Evolutionary conservation across 2,888 invertebrate genomes (phyloP), one percentile per base, ranked within the genome.

Genomic region (Leptopterna dolabrata): DNA sequence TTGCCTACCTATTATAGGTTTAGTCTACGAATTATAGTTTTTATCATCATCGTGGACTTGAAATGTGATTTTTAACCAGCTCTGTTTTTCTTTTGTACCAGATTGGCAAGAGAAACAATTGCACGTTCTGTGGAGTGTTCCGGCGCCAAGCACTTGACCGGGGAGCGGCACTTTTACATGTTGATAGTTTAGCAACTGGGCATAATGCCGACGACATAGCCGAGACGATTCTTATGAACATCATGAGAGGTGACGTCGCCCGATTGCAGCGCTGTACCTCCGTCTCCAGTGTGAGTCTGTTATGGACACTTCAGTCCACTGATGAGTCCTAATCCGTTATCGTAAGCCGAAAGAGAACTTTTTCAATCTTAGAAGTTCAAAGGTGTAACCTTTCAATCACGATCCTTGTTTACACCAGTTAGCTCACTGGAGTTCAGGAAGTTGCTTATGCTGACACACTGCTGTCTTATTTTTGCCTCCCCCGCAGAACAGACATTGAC

Each of bases 121-220:
- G 99, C 90, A 98, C 98, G 9, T 98, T 98, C 91, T 98, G 98
- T 93, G 98, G 98, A 13, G 98, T 98, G 9, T 99, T 99, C 91
- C 93, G 99, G 87, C 94, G 99, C 43, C 99, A 99, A 92, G 99
- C 99, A 0, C 92, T 99, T 76, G 99, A 99, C 91, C 93, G 99
- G 90, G 99, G 99, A 0, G 99, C 99, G 0, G 95, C 95, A 88
- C 92, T 97, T 91, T 93, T 99, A 30, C 94, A 94, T 80, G 99
- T 98, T 0, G 95, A 98, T 92, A 97, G 97, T 92, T 96, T 99
- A 91, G 98, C 97, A 0, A 99, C 99, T 1, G 99, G 98, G 0
- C 98, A 98, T 91, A 98, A 98, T 94, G 98, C 98, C 41, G 98
- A 98, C 93, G 99, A 99, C 91, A 97, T 99, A 90, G 99, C 99